Conservation (phyloP, 2,888 invertebrate species). For the Diplazon laetatorius region DNA sequence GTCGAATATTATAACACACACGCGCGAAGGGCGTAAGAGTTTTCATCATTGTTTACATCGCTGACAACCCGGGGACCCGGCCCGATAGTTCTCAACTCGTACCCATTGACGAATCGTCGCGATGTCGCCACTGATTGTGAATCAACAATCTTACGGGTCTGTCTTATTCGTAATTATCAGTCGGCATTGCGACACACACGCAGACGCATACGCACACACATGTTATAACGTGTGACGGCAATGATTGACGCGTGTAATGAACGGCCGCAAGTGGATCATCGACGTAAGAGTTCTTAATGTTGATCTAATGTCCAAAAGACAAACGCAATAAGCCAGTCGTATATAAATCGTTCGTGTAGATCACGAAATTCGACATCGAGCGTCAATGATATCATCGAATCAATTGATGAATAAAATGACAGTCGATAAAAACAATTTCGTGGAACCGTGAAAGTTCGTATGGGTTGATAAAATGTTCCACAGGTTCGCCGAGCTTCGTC, state of each 20-base stretch:
- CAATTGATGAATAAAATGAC: too few species aligned
- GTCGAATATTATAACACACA: background rate
- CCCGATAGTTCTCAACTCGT: constrained; percentile 17
- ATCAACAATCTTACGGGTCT: background rate
- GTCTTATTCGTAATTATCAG: constrained; percentile 7
- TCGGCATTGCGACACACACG: background rate
- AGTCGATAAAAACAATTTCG: too few species aligned
- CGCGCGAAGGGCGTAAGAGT: constrained; percentile 12
- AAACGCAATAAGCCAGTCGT: too few species aligned
- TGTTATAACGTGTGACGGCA: constrained; percentile 8
- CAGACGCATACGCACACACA: too few species aligned
- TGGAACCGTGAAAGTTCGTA: too few species aligned
- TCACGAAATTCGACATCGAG: too few species aligned
- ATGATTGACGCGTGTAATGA: background rate
- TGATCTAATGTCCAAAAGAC: too few species aligned
- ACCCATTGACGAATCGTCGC: background rate
- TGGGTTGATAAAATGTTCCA: too few species aligned
- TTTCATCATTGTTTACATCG: constrained; percentile 3
- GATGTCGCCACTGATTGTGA: background rate
- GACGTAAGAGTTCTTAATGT: background rate
- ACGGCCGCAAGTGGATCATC: background rate
- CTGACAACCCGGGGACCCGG: background rate
- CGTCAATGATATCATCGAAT: too few species aligned
- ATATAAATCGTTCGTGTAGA: too few species aligned
- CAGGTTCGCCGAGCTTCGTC: too few species aligned